Conservation (phyloP, 2,888 invertebrate genomes). For the Dynastes tityus region DNA sequence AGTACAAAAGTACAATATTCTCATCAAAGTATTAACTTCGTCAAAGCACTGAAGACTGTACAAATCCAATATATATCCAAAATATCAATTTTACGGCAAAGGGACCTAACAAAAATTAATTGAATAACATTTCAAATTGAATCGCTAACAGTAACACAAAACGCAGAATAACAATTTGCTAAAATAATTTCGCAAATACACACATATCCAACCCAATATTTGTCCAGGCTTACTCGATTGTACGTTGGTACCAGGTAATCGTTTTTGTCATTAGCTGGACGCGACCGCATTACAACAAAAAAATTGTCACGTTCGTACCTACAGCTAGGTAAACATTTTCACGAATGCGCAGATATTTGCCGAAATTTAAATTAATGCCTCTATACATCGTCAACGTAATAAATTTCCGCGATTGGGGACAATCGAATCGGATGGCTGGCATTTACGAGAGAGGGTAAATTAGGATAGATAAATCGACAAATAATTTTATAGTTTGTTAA, state of each 20-base stretch:
- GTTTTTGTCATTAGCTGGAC: slow-evolving; percentile 17
- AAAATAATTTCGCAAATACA: slow-evolving; percentile 23
- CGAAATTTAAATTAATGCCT: slow-evolving; percentile 19
- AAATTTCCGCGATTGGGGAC: background rate
- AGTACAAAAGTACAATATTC: too few species aligned
- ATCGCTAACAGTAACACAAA: background rate
- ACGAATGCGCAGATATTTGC: background rate
- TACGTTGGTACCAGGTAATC: background rate
- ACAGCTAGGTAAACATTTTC: slow-evolving; percentile 3
- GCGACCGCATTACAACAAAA: slow-evolving; percentile 3
- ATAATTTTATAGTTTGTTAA: too few species aligned
- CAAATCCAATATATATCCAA: too few species aligned
- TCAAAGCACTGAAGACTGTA: too few species aligned
- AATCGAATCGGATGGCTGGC: background rate
- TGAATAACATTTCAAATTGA: slow-evolving; percentile 19
- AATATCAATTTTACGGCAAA: background rate
- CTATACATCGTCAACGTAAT: background rate
- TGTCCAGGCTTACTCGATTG: slow-evolving; percentile 18
- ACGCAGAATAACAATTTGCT: background rate
- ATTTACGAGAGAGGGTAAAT: too few species aligned
- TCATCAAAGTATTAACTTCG: too few species aligned
- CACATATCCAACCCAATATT: slow-evolving; percentile 6
- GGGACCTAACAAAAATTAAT: background rate
- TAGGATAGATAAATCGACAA: too few species aligned
- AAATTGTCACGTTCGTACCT: slow-evolving; percentile 2